Evolutionary conservation across 2,888 invertebrate genomes (phyloP), one percentile per base, ranked within the genome.

Genomic region (Boloria euphrosyne): DNA sequence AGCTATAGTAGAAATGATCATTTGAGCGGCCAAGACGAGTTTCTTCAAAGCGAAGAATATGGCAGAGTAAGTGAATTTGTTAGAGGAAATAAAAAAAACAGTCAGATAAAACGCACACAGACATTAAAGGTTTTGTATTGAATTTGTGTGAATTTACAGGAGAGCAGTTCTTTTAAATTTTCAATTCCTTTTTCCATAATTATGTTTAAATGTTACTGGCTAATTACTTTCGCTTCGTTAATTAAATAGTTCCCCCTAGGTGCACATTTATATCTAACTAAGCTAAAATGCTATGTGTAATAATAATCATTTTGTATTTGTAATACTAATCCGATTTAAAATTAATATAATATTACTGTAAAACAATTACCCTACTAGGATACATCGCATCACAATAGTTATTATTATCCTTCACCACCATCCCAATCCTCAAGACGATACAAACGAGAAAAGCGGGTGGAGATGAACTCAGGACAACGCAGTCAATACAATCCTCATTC

Each of bases 401-500:
- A 73, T 62, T 70, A 73, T 66, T 66, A 71, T 65, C 62, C 62
- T 58, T 57, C 70, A n/a, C 27, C 22, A 16, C 27, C 44, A 44
- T 44, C 63, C 6, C 66, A 66, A 55, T 44, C 62, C 10, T 66
- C 55, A 47, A 76, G 82, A 57, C 80, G 90, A 57, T 87, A 82
- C 66, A 89, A 82, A 69, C 80, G 90, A 1, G 89, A 88, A 16
- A 82, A 78, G 43, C 80, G 80, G 4, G 77, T 78, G 13, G 86
- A 86, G 61, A 79, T 73, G 62, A 90, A 89, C 67, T 88, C 90
- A 0, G 90, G 90, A 0, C 86, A 89, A 66, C 79, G 92, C 47
- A 90, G 89, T 69, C 92, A 90, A 65, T 90, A 90, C 67, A 92
- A 90, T 66, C 92, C 90, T 0, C 87, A 90, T 54, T 74, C 80